Evolutionary conservation across 2,113 vertebrate genomes (phyloP).

Genomic region (Otolemur garnettii): DNA sequence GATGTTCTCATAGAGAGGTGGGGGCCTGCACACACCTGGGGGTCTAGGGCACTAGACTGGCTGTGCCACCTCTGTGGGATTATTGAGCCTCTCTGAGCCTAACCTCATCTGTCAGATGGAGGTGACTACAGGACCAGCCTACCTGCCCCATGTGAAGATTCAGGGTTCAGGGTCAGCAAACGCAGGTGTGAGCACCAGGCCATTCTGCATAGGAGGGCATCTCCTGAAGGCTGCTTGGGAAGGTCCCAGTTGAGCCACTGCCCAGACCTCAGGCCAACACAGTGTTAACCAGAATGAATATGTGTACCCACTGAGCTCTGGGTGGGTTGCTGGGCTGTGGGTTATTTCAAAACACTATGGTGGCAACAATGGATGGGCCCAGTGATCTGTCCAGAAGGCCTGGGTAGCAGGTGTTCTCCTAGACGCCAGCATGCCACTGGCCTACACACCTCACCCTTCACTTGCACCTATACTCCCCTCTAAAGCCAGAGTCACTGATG

Average conservation of each 20-base stretch:
- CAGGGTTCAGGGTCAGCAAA: background rate
- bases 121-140: background rate
- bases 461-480: background rate
- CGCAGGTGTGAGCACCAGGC: background rate
- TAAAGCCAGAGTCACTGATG: background rate
- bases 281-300: background rate
- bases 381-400: background rate
- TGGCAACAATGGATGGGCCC: background rate
- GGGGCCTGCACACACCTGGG: background rate
- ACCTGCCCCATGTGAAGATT: fast-evolving
- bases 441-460: background rate
- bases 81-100: no score
- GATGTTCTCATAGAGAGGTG: background rate
- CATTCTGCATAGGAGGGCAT: background rate
- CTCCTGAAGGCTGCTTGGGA: background rate
- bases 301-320: fast-evolving
- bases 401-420: background rate
- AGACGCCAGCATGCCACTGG: background rate
- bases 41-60: background rate
- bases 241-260: background rate
- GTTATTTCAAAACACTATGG: background rate
- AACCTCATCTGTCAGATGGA: background rate
- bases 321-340: background rate
- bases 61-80: background rate
- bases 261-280: fast-evolving